Percentiles rank a stretch among this genome's conserved stretches.
Conservation (phyloP, 2,113 vertebrate species). For the Embiotoca jacksoni region DNA sequence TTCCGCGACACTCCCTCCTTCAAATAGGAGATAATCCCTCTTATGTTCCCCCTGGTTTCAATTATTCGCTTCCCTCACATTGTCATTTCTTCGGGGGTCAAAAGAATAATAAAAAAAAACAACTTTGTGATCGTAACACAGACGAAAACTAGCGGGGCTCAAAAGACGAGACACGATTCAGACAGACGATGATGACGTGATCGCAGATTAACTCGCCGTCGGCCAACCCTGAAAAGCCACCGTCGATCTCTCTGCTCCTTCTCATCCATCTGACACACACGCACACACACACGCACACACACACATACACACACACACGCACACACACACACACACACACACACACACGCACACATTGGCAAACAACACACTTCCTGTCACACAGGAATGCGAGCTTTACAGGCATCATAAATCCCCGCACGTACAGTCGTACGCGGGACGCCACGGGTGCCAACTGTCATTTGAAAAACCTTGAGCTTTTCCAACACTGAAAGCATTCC, state of each 20-base stretch:
- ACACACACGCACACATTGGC: neutral
- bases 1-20: neutral
- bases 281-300: neutral
- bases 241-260: neutral
- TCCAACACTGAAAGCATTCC: slow-evolving; percentile 56
- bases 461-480: slow-evolving; percentile 39
- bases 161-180: neutral
- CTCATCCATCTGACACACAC: neutral
- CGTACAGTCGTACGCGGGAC: slow-evolving; percentile 37
- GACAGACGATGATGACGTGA: neutral
- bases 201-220: accelerated
- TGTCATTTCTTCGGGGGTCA: neutral
- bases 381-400: slow-evolving; percentile 40
- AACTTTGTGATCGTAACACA: neutral
- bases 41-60: neutral
- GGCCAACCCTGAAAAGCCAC: neutral
- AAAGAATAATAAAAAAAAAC: neutral
- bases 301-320: slow-evolving; percentile 1
- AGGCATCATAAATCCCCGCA: slow-evolving; percentile 62
- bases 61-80: neutral
- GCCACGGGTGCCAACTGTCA: slow-evolving; percentile 51
- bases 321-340: neutral
- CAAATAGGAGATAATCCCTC: accelerated
- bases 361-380: neutral
- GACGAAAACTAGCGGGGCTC: neutral